Evolutionary conservation across 2,113 vertebrate species (phyloP), one percentile per base, ranked within the genome.

Genomic region (Leucopternis melanops): DNA sequence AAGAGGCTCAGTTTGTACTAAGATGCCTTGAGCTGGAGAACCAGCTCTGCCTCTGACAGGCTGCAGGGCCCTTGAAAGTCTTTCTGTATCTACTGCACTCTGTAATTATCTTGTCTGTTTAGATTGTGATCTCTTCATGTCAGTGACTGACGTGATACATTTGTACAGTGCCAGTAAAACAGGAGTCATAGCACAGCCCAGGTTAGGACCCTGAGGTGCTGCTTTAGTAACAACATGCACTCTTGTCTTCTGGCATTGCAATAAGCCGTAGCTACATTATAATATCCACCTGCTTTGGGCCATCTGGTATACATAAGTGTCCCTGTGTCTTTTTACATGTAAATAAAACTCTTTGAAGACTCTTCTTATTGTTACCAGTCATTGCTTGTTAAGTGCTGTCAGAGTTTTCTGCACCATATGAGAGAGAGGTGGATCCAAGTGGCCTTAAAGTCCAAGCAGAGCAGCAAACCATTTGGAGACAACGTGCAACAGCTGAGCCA

Each of bases 51-150:
- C 23, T 71, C 63, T 75, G 63, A 62, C 36, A 78, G 70, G 14
- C 61, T 71, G 19, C 40, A 54, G 65, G 57, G 86, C 32, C 47
- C 66, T 79, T 88, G 20, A 40, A 92, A 82, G 21, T 31, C 44
- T 79, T 72, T 59, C 61, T 69, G 7, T 20, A 86, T 45, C 78
- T 36, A 58, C 49, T n/a, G 49, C 62, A 47, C 49, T 38, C 81
- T 80, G 65, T 83, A 90, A 85, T 95, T 91, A 88, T 69, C 90
- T 67, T 95, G 90, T 82, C 92, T 90, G 42, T 82, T 94, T 75
- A 86, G 81, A 80, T 38, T 77, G 92, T 58, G 87, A 92, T 89
- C 70, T 91, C 63, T 82, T 81, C 4, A 3, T 52, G 72, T 63
- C 72, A 74, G 81, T 84, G 90, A 90, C 9, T 77, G 92, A 91